phyloP scores from a whole-genome alignment of 2,888 invertebrate species.

The Nebria brevicollis region DNA sequence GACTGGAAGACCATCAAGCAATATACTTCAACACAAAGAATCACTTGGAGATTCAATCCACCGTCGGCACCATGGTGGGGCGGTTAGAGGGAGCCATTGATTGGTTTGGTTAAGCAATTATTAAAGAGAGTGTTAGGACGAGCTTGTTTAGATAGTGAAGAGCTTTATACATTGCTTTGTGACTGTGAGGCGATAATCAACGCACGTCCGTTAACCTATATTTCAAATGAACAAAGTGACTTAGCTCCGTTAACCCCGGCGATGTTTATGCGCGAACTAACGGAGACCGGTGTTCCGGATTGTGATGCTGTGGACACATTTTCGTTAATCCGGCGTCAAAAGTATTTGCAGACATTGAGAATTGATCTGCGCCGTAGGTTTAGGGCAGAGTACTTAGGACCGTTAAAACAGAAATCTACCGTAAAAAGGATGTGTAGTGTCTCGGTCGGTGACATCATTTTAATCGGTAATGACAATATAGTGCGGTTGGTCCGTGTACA shows the following conservation, averaged over 20 bases:
- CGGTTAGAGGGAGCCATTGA: conserved; percentile 59
- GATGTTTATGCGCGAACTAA: conserved; percentile 48
- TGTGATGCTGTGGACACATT: conserved; percentile 29
- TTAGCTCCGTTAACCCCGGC: conserved; percentile 49
- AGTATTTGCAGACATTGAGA: conserved; percentile 34
- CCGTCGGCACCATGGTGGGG: conserved; percentile 59
- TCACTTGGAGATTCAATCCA: conserved; percentile 55
- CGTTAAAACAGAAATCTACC: conserved; percentile 9
- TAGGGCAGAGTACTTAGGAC: conserved; percentile 46
- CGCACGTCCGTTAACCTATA: conserved; percentile 56
- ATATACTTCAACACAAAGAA: conserved; percentile 16
- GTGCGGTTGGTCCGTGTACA: too few species aligned
- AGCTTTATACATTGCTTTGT: conserved; percentile 53
- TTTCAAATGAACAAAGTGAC: conserved; percentile 51
- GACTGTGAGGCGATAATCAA: conserved; percentile 55
- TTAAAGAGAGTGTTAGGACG: conserved; percentile 55
- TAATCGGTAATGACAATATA: conserved; percentile 19
- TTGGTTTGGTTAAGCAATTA: conserved; percentile 56
- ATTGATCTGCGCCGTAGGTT: conserved; percentile 41
- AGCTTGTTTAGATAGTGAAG: conserved; percentile 52
- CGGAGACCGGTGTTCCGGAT: conserved; percentile 39
- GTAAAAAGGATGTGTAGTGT: neutral
- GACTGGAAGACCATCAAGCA: neutral
- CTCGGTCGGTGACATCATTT: conserved; percentile 20
- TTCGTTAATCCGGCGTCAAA: conserved; percentile 17